These are phyloP conservation scores for Conistra vaccinii DNA, from an alignment of 2,888 invertebrate species.

Conservation along the genomic window DNA sequence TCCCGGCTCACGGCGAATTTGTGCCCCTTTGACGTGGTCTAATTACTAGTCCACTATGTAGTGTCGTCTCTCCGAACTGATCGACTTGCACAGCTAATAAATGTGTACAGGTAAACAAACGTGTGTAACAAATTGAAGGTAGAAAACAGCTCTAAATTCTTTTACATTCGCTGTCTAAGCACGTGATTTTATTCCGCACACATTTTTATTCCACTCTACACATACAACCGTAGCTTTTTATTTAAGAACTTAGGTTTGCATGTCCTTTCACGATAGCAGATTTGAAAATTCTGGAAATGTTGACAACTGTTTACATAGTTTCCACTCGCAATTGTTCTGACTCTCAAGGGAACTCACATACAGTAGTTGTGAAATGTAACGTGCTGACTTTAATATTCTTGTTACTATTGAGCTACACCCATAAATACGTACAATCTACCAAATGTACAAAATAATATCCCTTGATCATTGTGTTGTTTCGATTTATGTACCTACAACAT, in stretches of 20 bases:
- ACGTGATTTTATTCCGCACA: not conserved
- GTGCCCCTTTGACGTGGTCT: conserved; percentile 47
- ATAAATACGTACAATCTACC: not conserved
- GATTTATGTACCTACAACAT: not conserved
- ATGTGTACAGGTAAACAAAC: not conserved
- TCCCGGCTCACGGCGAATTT: conserved; percentile 17
- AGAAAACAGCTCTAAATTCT: not conserved
- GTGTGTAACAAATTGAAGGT: not conserved
- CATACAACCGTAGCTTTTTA: not conserved
- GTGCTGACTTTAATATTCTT: not conserved
- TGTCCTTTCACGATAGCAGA: not conserved
- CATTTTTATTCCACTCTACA: not conserved
- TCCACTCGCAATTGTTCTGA: not conserved
- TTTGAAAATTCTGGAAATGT: conserved; percentile 18
- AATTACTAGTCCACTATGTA: conserved; percentile 40
- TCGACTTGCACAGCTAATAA: not conserved
- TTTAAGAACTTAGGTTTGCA: not conserved
- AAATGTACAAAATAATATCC: not conserved
- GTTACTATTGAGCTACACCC: not conserved
- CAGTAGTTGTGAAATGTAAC: conserved; percentile 2
- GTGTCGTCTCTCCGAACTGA: conserved; percentile 10
- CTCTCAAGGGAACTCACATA: conserved; percentile 12
- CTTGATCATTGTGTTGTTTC: not conserved
- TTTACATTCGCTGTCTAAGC: not conserved
- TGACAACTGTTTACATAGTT: conserved; percentile 13